These are phyloP conservation scores for Datnioides undecimradiatus DNA, from an alignment of 2,113 vertebrate genomes.

Conservation along the genomic window DNA sequence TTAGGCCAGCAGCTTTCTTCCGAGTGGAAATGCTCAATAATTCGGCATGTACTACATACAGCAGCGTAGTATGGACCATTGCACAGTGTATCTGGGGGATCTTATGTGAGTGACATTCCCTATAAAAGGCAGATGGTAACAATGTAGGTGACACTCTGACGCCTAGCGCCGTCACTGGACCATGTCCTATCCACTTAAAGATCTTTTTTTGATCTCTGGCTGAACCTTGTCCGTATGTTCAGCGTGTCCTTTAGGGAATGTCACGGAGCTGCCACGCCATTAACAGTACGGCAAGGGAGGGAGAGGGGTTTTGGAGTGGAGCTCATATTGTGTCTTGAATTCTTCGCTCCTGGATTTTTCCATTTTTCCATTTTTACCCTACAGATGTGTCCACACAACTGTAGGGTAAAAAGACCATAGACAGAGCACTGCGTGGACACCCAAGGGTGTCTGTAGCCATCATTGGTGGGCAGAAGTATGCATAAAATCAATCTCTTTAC, in stretches of 20 bases:
- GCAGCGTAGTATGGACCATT: slow-evolving; percentile 47
- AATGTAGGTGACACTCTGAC: slow-evolving; percentile 56
- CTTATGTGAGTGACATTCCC: slow-evolving; percentile 55
- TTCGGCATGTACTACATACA: slow-evolving; percentile 24
- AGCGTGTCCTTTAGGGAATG: slow-evolving; percentile 63
- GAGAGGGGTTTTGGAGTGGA: slow-evolving; percentile 6
- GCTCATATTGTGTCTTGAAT: slow-evolving; percentile 10
- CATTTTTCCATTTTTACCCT: background rate
- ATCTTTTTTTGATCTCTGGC: slow-evolving; percentile 48
- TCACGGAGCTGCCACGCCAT: slow-evolving; percentile 44
- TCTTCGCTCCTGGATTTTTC: slow-evolving; percentile 7
- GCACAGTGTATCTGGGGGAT: slow-evolving; percentile 49
- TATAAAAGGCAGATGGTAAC: slow-evolving; percentile 61
- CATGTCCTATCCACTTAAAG: slow-evolving; percentile 58
- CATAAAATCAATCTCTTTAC: background rate
- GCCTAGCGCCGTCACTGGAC: slow-evolving; percentile 40
- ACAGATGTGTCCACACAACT: slow-evolving; percentile 17
- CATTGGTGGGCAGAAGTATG: background rate
- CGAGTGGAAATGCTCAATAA: slow-evolving; percentile 37
- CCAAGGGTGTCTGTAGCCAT: background rate
- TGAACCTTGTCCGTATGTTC: slow-evolving; percentile 43
- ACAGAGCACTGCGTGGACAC: background rate
- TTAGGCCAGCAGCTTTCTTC: slow-evolving; percentile 23
- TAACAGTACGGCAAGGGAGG: slow-evolving; percentile 40
- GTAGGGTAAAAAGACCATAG: background rate